phyloP scores from a whole-genome alignment of 2,113 vertebrate species.

The Dryoscopus gambensis region DNA sequence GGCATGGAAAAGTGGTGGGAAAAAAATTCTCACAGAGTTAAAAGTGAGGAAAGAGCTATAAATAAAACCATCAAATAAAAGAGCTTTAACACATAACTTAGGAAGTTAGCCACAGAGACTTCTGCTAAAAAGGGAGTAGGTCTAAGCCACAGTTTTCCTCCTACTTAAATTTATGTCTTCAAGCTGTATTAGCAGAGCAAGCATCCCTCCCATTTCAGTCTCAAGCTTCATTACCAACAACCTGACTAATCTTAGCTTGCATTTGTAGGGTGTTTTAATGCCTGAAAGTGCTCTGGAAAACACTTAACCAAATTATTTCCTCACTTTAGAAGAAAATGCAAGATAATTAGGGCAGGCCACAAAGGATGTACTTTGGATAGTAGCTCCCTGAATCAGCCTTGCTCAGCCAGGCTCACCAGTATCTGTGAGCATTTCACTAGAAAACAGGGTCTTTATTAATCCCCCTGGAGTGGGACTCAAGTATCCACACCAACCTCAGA shows the following conservation, averaged over 20 bases:
- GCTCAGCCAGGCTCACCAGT: neutral
- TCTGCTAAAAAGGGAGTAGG: neutral
- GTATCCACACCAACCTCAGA: neutral
- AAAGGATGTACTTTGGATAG: neutral
- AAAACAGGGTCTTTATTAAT: neutral
- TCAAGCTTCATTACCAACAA: neutral
- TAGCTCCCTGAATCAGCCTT: neutral
- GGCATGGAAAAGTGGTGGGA: neutral
- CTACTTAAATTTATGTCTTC: neutral
- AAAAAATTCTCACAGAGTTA: neutral
- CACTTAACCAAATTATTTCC: neutral
- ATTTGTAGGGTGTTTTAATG: neutral
- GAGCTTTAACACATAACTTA: neutral
- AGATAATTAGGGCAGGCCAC: conserved; percentile 12
- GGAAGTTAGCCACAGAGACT: neutral
- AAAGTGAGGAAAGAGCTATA: neutral
- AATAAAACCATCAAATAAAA: neutral
- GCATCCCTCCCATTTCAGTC: neutral
- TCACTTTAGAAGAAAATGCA: neutral
- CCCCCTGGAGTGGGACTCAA: neutral
- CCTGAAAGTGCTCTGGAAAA: neutral
- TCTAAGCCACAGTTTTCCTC: neutral
- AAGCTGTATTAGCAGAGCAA: neutral
- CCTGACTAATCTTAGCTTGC: neutral
- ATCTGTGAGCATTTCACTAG: neutral